These are phyloP conservation scores for Terrapene triunguis DNA, from an alignment of 2,113 vertebrate species.

Conservation along the genomic window DNA sequence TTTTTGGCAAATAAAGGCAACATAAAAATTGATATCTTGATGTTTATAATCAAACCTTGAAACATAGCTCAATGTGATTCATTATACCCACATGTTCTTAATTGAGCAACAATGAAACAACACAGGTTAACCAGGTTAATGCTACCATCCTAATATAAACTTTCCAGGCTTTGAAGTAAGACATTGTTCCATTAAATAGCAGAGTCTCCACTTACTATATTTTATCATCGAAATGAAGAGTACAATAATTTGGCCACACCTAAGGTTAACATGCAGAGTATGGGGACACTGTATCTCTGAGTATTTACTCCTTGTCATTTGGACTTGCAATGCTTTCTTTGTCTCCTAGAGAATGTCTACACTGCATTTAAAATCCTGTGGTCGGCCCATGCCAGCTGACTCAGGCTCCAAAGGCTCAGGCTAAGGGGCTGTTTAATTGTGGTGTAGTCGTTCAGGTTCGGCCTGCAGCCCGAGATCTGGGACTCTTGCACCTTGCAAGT, in stretches of 20 bases:
- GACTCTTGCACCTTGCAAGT: not conserved
- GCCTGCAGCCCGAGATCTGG: not conserved
- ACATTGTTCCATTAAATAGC: not conserved
- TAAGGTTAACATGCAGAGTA: not conserved
- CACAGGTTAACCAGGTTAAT: constrained; percentile 48
- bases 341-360: not conserved
- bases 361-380: not conserved
- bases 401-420: not conserved
- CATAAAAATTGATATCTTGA: constrained; percentile 79
- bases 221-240: not conserved
- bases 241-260: not conserved
- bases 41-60: constrained; percentile 76
- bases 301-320: not conserved
- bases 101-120: constrained; percentile 62
- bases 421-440: not conserved
- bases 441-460: not conserved
- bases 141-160: not conserved
- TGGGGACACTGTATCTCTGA: not conserved
- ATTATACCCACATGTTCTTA: constrained; percentile 62
- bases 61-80: constrained; percentile 72
- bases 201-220: not conserved
- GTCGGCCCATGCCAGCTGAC: not conserved
- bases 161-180: constrained; percentile 30
- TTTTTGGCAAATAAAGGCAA: constrained; percentile 82
- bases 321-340: not conserved